Conservation (phyloP, 1,140 invertebrate genomes). For the Hermatobates lingyangjiaoensis region DNA sequence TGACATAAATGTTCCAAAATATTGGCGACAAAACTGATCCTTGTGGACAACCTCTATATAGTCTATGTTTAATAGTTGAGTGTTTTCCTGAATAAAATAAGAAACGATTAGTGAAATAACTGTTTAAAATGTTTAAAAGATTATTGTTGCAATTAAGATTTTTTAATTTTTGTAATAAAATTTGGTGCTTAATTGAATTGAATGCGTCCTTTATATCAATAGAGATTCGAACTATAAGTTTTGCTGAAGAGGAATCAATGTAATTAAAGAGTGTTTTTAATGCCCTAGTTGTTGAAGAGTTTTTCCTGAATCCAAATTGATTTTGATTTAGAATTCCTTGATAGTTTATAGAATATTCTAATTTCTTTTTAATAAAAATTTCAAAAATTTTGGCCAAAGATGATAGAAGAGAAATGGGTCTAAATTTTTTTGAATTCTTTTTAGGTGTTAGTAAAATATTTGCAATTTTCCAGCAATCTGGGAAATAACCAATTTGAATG, state of each 20-base stretch:
- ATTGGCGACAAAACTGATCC: neutral
- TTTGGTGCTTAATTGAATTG: neutral
- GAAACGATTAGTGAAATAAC: neutral
- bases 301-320: neutral
- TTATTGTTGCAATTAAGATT: neutral
- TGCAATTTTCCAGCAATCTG: neutral
- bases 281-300: neutral
- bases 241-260: neutral
- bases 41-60: neutral
- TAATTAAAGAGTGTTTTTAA: neutral
- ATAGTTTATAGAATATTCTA: neutral
- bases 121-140: neutral
- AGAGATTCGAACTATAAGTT: neutral
- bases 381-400: neutral
- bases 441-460: neutral
- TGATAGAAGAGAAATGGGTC: neutral
- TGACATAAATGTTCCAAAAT: neutral
- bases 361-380: neutral
- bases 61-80: neutral
- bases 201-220: neutral
- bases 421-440: neutral
- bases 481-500: neutral
- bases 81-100: neutral
- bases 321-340: neutral
- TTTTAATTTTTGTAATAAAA: neutral